These are phyloP conservation scores for Brachirus orientalis DNA, from an alignment of 2,113 vertebrate genomes.

Conservation along the genomic window DNA sequence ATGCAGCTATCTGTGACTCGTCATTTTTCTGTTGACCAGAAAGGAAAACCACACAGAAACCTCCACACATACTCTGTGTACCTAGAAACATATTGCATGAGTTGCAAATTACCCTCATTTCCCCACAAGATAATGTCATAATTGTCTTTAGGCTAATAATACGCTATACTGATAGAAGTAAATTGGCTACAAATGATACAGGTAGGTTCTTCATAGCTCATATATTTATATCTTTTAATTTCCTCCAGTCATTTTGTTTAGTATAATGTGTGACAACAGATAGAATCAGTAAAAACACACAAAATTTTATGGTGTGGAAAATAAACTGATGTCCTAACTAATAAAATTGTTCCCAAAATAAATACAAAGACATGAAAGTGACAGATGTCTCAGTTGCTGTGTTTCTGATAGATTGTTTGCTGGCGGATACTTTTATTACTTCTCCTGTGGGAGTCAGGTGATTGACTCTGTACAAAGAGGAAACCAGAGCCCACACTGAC, in stretches of 20 bases:
- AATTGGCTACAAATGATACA: constrained; percentile 13
- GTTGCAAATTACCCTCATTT: neutral
- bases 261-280: constrained; percentile 14
- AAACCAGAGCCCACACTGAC: constrained; percentile 8
- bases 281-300: constrained; percentile 7
- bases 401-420: constrained; percentile 55
- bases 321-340: constrained; percentile 17
- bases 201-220: constrained; percentile 24
- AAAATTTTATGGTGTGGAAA: constrained; percentile 20
- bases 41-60: neutral
- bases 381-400: constrained; percentile 41
- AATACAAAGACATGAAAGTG: constrained; percentile 31
- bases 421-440: constrained; percentile 34
- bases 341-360: constrained; percentile 11
- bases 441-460: constrained; percentile 33
- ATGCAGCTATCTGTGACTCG: no score
- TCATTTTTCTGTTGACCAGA: no score
- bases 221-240: constrained; percentile 25
- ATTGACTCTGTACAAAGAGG: constrained; percentile 34
- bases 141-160: constrained; percentile 31
- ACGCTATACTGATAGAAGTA: constrained; percentile 17
- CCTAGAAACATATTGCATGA: neutral
- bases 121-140: neutral
- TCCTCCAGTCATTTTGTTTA: neutral
- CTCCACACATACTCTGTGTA: constrained; percentile 9